Evolutionary conservation across 2,797 vertebrate species (phyloP).

Genomic region (Mormyrus hasselquistii): DNA sequence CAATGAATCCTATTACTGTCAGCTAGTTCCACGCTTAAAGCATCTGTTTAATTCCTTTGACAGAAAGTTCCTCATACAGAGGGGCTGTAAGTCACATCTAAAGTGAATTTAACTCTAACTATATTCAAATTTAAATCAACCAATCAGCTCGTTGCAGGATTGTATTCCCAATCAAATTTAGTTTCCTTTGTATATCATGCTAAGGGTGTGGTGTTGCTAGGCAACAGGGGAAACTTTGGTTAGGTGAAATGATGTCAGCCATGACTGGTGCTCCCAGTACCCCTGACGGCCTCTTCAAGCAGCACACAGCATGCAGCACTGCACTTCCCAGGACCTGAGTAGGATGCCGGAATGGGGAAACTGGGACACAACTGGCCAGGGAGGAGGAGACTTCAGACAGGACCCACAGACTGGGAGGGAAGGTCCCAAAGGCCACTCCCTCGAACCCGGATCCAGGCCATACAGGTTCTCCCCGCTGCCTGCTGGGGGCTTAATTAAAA

Average conservation of each 20-base stretch:
- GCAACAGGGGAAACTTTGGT: neutral
- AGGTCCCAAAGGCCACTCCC: neutral
- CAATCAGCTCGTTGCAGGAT: neutral
- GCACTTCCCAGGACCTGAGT: neutral
- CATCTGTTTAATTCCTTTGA: neutral
- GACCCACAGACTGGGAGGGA: neutral
- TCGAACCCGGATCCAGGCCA: conserved; percentile 1
- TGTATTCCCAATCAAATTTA: neutral
- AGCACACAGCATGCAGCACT: too few relatives aligned
- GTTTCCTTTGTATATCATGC: neutral
- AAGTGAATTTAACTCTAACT: neutral
- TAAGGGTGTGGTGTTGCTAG: conserved; percentile 7
- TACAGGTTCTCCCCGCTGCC: conserved; percentile 62
- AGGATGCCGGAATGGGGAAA: neutral
- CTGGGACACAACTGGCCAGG: neutral
- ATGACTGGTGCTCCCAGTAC: conserved; percentile 7
- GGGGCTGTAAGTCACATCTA: neutral
- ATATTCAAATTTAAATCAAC: neutral
- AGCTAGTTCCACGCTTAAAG: neutral
- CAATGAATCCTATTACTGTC: neutral
- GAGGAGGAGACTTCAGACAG: neutral
- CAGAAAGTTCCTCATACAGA: neutral
- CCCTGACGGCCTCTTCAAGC: neutral
- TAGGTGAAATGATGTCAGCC: neutral
- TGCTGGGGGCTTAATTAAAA: conserved; percentile 83